These are phyloP conservation scores for Epicauta chinensis DNA, from an alignment of 1,140 invertebrate species.

Conservation along the genomic window DNA sequence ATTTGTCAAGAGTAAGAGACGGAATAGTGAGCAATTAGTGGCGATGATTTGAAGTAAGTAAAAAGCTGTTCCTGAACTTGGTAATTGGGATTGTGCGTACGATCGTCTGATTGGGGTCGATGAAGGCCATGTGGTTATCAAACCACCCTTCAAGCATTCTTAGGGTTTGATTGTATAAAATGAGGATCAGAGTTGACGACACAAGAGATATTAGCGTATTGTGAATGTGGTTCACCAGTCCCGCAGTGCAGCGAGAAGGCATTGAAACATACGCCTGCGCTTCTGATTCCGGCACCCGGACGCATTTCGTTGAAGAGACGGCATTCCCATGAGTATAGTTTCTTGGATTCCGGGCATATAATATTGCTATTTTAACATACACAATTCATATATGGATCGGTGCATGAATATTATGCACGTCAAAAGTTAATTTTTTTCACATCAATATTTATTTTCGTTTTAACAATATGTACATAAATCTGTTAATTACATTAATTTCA, in stretches of 20 bases:
- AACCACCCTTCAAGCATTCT: too few species aligned
- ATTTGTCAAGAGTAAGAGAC: neutral
- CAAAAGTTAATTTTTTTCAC: too few species aligned
- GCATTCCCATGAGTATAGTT: slow-evolving; percentile 25
- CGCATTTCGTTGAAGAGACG: slow-evolving; percentile 26
- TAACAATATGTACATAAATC: too few species aligned
- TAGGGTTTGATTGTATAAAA: too few species aligned
- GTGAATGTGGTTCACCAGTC: slow-evolving; percentile 20
- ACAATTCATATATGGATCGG: slow-evolving; percentile 24
- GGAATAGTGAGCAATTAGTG: slow-evolving; percentile 6
- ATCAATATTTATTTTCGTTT: too few species aligned
- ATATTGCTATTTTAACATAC: slow-evolving; percentile 21
- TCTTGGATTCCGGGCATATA: slow-evolving; percentile 28
- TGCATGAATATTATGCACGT: neutral
- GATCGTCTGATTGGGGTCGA: slow-evolving; percentile 5
- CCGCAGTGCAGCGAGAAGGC: slow-evolving; percentile 26
- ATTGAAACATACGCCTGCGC: slow-evolving; percentile 18
- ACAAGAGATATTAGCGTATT: slow-evolving; percentile 20
- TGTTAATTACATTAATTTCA: too few species aligned
- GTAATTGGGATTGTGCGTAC: slow-evolving; percentile 8
- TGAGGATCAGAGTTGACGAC: slow-evolving; percentile 8
- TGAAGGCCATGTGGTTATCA: neutral
- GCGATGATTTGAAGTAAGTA: neutral
- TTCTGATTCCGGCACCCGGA: slow-evolving; percentile 12
- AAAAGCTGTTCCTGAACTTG: neutral